Conservation (phyloP, 2,797 vertebrate species). For the Sylvilagus floridanus region DNA sequence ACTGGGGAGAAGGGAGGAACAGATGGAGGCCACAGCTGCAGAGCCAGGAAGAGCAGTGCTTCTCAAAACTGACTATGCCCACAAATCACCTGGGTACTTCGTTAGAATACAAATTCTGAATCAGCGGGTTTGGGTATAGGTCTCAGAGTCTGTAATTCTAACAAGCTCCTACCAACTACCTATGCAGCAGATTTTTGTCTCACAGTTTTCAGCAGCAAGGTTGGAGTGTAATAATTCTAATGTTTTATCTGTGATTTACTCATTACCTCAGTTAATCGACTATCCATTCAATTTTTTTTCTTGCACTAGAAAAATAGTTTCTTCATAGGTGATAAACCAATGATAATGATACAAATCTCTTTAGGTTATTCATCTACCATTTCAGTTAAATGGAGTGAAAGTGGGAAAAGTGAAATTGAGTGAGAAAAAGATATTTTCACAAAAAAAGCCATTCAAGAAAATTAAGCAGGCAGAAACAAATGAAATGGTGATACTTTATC, state of each 20-base stretch:
- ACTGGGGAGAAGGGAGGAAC: neutral
- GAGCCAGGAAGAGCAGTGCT: neutral
- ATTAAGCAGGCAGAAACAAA: constrained; percentile 26
- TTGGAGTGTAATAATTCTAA: neutral
- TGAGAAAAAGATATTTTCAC: neutral
- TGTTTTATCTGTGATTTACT: neutral
- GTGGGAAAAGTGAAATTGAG: neutral
- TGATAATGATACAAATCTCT: neutral
- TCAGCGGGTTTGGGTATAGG: neutral
- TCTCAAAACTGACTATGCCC: neutral
- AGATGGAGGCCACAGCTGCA: constrained; percentile 19
- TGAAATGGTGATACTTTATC: neutral
- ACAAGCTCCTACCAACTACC: neutral
- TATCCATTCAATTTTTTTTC: neutral
- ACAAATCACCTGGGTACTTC: neutral
- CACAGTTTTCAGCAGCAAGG: neutral
- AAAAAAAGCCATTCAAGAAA: constrained; percentile 31
- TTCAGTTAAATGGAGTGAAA: constrained; percentile 8
- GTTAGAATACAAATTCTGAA: too few relatives aligned
- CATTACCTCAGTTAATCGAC: neutral
- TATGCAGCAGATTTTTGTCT: neutral
- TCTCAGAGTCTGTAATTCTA: neutral
- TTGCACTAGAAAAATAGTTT: neutral
- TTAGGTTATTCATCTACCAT: constrained; percentile 6
- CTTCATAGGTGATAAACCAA: neutral